phyloP scores from a whole-genome alignment of 1,140 invertebrate species.

The Lepidotrigona ventralis region DNA sequence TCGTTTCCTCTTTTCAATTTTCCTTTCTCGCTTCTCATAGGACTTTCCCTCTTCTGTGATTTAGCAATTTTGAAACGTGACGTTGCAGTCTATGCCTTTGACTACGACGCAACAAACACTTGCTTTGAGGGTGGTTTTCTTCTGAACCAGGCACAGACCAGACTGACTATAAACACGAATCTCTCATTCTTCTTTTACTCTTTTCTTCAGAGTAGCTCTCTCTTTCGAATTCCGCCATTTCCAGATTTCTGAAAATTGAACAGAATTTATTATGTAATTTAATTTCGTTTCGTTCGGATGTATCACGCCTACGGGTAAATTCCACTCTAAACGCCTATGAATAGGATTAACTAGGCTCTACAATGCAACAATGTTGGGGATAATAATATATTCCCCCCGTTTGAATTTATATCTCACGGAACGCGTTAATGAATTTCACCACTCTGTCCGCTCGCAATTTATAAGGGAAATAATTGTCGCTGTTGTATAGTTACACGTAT shows the following conservation, averaged over 20 bases:
- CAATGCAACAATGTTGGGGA: not conserved
- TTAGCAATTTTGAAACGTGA: too few relatives aligned
- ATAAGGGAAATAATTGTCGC: not conserved
- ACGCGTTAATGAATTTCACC: not conserved
- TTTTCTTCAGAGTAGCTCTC: not conserved
- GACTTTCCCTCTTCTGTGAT: too few relatives aligned
- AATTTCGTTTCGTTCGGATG: not conserved
- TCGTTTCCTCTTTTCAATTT: too few relatives aligned
- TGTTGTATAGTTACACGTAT: too few relatives aligned
- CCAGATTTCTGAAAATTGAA: not conserved
- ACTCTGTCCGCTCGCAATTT: not conserved
- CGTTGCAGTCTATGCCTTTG: too few relatives aligned
- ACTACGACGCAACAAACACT: too few relatives aligned
- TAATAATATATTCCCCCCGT: not conserved
- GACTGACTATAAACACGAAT: too few relatives aligned
- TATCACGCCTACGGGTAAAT: too few relatives aligned
- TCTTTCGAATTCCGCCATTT: not conserved
- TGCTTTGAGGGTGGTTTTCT: too few relatives aligned
- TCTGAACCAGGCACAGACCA: too few relatives aligned
- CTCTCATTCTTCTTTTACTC: too few relatives aligned
- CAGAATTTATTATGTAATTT: not conserved
- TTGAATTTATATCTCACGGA: not conserved
- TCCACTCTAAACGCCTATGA: not conserved
- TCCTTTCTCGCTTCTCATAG: too few relatives aligned
- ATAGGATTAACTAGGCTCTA: not conserved